Percentiles rank a stretch among this genome's conserved stretches.
phyloP scores from a whole-genome alignment of 2,888 invertebrate genomes.

The Vannuccia rotundouncinata region DNA sequence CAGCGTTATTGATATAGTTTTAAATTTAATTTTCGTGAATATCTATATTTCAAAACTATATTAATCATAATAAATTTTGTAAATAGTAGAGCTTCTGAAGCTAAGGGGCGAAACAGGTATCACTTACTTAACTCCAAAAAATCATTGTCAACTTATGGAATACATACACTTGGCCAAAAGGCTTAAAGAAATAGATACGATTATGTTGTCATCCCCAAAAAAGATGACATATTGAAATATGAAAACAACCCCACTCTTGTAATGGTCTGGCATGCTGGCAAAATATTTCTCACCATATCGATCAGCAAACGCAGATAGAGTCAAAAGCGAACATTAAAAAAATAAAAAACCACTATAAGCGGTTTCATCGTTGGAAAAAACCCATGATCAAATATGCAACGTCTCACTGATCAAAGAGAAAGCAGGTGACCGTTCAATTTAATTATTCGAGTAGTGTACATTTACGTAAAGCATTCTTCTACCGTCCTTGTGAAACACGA shows the following conservation, averaged over 20 bases:
- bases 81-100: neutral
- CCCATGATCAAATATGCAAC: neutral
- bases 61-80: no score
- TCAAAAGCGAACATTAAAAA: neutral
- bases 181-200: neutral
- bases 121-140: neutral
- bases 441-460: neutral
- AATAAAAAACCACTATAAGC: neutral
- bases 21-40: no score
- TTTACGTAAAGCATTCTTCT: neutral
- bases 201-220: constrained; percentile 5
- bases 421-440: neutral
- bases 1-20: no score
- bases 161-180: neutral
- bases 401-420: constrained; percentile 5
- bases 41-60: no score
- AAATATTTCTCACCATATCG: neutral
- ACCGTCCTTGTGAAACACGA: neutral
- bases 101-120: neutral
- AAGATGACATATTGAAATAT: constrained; percentile 1
- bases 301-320: neutral
- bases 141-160: neutral
- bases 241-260: neutral
- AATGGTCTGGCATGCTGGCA: neutral
- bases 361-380: neutral